A percentile compares a stretch with the other conserved stretches of the same genome.
Evolutionary conservation across 2,113 vertebrate genomes (phyloP).

Genomic region (Noturus placidus): DNA sequence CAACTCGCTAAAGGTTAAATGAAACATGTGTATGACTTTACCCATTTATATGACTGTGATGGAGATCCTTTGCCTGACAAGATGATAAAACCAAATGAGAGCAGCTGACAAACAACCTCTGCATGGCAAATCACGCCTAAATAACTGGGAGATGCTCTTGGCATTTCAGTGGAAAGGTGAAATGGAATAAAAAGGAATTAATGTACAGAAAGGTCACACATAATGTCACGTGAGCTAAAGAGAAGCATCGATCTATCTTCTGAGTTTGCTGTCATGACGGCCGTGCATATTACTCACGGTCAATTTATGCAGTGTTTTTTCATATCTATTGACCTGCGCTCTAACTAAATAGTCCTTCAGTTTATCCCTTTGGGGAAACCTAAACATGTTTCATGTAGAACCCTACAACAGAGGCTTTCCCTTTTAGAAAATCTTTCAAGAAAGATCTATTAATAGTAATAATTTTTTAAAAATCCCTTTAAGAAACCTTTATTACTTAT

Average conservation of each 20-base stretch:
- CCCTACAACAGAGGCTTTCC: neutral
- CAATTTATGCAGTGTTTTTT: neutral
- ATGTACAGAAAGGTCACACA: slow-evolving; percentile 31
- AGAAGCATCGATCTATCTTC: slow-evolving; percentile 13
- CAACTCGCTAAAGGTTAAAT: slow-evolving; percentile 33
- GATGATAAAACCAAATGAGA: slow-evolving; percentile 38
- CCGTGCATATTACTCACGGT: neutral
- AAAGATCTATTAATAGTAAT: neutral
- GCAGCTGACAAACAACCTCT: neutral
- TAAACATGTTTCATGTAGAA: neutral
- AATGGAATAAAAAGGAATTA: slow-evolving; percentile 48
- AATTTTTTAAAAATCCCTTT: neutral
- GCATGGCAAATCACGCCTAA: slow-evolving; percentile 33
- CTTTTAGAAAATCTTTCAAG: neutral
- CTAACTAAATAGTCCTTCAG: neutral
- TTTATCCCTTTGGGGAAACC: slow-evolving; percentile 2
- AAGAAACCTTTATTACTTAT: no score
- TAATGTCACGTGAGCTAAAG: slow-evolving; percentile 2
- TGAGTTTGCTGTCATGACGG: neutral
- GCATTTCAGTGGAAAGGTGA: slow-evolving; percentile 41
- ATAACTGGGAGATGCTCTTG: slow-evolving; percentile 44
- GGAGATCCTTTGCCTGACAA: neutral
- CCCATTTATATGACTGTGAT: slow-evolving; percentile 7
- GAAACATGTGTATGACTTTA: neutral
- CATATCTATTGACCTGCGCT: neutral